Evolutionary conservation across 2,797 vertebrate genomes (phyloP).

Genomic region (Brachyalestes nurse): DNA sequence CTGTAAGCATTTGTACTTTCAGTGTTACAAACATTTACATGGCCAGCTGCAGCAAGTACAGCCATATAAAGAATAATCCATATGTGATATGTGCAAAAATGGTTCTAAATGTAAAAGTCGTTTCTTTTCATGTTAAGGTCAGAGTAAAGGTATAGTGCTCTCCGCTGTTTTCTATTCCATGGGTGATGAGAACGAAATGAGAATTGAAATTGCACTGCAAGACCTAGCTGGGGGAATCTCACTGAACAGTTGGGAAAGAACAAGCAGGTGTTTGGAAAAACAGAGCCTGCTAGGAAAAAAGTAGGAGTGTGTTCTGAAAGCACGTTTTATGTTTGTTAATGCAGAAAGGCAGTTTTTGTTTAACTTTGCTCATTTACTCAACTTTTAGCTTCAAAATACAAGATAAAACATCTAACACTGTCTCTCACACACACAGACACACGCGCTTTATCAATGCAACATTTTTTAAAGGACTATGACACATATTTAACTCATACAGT

Average conservation of each 20-base stretch:
- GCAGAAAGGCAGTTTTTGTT: slow-evolving; percentile 5
- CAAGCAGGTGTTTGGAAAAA: slow-evolving; percentile 49
- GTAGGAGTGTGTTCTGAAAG: slow-evolving; percentile 43
- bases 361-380: neutral
- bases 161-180: slow-evolving; percentile 10
- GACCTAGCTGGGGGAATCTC: neutral
- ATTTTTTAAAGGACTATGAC: no score
- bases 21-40: no score
- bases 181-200: neutral
- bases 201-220: slow-evolving; percentile 22
- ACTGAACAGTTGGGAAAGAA: slow-evolving; percentile 29
- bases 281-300: slow-evolving; percentile 51
- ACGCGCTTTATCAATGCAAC: no score
- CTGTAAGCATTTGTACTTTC: no score
- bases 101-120: no score
- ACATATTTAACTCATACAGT: no score
- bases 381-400: neutral
- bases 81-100: no score
- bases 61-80: no score
- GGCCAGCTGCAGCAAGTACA: no score
- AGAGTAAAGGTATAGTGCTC: neutral
- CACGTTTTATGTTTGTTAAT: slow-evolving; percentile 23
- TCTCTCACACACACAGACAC: no score
- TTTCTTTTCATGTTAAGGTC: no score
- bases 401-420: neutral